Evolutionary conservation across 2,113 vertebrate species (phyloP).

Genomic region (Hydrolagus affinis): DNA sequence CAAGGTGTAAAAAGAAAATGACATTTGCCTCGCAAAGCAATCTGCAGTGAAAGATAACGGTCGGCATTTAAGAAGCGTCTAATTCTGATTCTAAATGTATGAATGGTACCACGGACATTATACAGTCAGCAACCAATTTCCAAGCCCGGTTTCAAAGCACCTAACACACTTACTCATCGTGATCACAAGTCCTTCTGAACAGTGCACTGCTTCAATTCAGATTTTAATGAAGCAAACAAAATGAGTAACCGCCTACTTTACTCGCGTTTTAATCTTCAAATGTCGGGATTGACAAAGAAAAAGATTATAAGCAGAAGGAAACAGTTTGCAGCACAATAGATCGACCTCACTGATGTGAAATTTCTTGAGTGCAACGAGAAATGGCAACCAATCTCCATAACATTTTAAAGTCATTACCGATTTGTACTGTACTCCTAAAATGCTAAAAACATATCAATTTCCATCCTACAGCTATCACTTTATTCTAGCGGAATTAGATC

Average conservation of each 20-base stretch:
- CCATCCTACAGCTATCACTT: neutral
- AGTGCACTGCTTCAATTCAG: neutral
- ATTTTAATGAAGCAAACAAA: neutral
- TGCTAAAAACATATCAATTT: neutral
- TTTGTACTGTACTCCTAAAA: neutral
- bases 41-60: neutral
- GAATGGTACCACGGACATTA: no score
- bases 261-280: neutral
- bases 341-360: neutral
- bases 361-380: no score
- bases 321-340: neutral
- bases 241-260: neutral
- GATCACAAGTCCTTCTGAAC: neutral
- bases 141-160: neutral
- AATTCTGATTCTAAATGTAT: no score
- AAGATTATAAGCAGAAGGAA: neutral
- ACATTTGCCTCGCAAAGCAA: neutral
- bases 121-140: neutral
- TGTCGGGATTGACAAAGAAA: neutral
- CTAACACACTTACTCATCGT: neutral
- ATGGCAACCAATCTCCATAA: no score
- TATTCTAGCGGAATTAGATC: neutral
- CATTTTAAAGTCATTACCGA: no score
- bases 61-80: neutral
- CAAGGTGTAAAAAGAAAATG: no score